Evolutionary conservation across 1,140 invertebrate genomes (phyloP).

Genomic region (Heliconius hewitsoni): DNA sequence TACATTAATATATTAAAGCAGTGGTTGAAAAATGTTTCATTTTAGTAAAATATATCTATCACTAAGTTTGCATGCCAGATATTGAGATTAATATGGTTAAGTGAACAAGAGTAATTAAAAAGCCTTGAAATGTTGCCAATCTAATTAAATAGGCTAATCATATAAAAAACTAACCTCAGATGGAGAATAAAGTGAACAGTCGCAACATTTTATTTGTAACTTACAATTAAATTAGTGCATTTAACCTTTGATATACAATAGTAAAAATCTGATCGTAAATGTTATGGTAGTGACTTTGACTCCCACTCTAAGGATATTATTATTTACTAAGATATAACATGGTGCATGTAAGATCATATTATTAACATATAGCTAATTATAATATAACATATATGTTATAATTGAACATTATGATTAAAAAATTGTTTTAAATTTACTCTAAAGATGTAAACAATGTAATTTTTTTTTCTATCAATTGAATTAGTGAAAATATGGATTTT

Average conservation of each 20-base stretch:
- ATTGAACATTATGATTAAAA: neutral
- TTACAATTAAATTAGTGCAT: neutral
- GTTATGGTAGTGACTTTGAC: no score
- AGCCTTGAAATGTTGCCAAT: constrained; percentile 12
- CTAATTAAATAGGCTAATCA: neutral
- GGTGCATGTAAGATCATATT: no score
- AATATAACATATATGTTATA: neutral
- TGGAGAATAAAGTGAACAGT: neutral
- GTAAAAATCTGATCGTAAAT: no score
- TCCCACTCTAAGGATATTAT: no score
- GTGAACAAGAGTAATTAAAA: constrained; percentile 3
- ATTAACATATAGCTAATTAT: no score
- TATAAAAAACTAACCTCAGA: neutral
- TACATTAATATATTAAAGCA: no score
- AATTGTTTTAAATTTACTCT: neutral
- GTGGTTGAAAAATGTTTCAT: neutral
- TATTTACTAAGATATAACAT: no score
- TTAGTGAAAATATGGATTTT: neutral
- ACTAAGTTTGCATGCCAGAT: neutral
- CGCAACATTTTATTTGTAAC: neutral
- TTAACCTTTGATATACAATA: no score
- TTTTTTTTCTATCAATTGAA: neutral
- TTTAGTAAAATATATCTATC: neutral
- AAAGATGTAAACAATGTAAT: neutral
- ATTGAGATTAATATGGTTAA: neutral